Percentiles rank a stretch among this genome's conserved stretches.
These are phyloP conservation scores for Falcunculus frontatus DNA, from an alignment of 2,113 vertebrate species.

Conservation along the genomic window DNA sequence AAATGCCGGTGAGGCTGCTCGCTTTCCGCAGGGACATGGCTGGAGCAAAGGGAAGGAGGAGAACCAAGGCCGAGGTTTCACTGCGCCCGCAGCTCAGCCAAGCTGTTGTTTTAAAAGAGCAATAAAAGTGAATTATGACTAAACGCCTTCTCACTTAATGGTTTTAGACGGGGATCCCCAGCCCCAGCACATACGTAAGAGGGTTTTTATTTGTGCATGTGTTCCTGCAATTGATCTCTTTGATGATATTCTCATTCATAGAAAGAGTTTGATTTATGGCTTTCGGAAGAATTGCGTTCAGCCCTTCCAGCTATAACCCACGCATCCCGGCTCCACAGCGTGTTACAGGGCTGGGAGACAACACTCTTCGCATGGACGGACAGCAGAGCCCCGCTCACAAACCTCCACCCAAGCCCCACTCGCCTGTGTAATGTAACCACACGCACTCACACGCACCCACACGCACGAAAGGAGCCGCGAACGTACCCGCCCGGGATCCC, in stretches of 20 bases:
- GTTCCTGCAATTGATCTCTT: constrained; percentile 93
- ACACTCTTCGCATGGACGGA: neutral
- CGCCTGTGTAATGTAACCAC: neutral
- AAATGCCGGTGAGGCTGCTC: neutral
- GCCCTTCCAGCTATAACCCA: constrained; percentile 70
- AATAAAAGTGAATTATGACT: constrained; percentile 98
- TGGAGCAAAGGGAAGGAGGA: constrained; percentile 1
- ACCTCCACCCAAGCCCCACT: neutral
- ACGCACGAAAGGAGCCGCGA: neutral
- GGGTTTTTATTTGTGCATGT: constrained; percentile 95
- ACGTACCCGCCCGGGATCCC: too few relatives aligned
- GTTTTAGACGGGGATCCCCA: constrained; percentile 85
- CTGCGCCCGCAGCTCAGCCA: constrained; percentile 74
- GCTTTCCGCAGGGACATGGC: neutral
- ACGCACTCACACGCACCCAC: neutral
- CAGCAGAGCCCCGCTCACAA: neutral
- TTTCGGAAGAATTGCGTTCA: constrained; percentile 79
- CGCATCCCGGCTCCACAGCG: constrained; percentile 37
- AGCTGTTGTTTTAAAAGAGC: constrained; percentile 90
- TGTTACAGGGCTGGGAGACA: neutral
- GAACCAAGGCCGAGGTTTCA: constrained; percentile 47
- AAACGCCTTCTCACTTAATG: constrained; percentile 84
- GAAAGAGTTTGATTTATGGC: constrained; percentile 98
- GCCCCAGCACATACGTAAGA: constrained; percentile 87
- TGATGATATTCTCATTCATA: constrained; percentile 97